phyloP scores from a whole-genome alignment of 2,113 vertebrate genomes.

The Desmodus rotundus region DNA sequence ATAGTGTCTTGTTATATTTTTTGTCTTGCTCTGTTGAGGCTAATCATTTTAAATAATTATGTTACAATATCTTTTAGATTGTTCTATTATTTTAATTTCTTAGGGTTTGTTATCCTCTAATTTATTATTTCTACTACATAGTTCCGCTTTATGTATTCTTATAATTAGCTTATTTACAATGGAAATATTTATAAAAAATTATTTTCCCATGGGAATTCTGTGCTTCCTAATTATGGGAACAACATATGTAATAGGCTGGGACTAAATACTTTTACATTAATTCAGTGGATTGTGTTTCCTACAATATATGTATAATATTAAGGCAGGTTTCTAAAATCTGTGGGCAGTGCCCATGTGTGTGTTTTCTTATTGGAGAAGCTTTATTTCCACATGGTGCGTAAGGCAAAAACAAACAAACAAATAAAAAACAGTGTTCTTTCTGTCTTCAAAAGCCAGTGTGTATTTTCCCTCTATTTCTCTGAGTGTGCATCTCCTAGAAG shows the following conservation, averaged over 20 bases:
- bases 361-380: background rate
- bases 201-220: background rate
- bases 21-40: background rate
- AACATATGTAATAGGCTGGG: background rate
- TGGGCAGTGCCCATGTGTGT: background rate
- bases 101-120: background rate
- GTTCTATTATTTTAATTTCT: background rate
- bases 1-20: background rate
- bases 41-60: background rate
- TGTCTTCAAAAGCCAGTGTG: background rate
- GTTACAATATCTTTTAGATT: background rate
- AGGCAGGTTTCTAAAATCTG: background rate
- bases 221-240: background rate
- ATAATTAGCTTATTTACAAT: background rate
- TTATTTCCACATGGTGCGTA: background rate
- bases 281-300: background rate
- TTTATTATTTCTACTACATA: background rate
- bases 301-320: background rate
- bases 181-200: background rate
- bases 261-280: background rate
- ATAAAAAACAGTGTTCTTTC: background rate
- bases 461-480: background rate
- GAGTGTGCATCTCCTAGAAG: background rate
- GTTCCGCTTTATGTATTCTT: background rate
- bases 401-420: background rate